Percentiles rank a stretch among this genome's conserved stretches.
Conservation (phyloP, 2,797 vertebrate species). For the Valencia hispanica region DNA sequence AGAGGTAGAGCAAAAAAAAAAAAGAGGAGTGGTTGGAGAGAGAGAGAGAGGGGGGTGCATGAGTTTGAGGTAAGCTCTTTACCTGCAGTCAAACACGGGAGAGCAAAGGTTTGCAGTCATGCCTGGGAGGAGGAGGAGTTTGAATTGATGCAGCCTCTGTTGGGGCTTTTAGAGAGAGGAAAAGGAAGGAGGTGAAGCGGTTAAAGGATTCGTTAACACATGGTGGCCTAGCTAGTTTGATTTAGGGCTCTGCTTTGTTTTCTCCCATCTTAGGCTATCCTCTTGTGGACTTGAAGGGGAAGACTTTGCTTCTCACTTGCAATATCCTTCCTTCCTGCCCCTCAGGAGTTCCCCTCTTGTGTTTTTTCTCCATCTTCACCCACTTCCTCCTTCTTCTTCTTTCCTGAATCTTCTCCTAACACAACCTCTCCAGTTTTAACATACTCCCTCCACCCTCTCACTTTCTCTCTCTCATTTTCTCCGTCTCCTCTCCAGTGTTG, state of each 20-base stretch:
- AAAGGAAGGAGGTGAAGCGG: conserved; percentile 48
- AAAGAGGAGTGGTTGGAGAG: background rate
- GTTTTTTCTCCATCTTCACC: conserved; percentile 22
- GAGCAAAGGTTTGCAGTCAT: background rate
- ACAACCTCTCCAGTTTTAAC: conserved; percentile 7
- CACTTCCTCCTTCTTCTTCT: conserved; percentile 30
- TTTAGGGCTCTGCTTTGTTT: conserved; percentile 60
- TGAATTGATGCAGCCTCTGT: conserved; percentile 63
- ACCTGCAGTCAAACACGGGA: conserved; percentile 29
- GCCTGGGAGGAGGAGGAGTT: conserved; percentile 66
- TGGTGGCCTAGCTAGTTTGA: conserved; percentile 75
- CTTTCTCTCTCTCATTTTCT: conserved; percentile 53
- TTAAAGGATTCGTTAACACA: conserved; percentile 74
- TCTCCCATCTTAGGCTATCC: conserved; percentile 58
- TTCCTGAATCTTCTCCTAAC: conserved; percentile 11
- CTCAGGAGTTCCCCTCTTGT: conserved; percentile 48
- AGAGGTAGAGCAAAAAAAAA: conserved; percentile 34
- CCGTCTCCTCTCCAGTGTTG: conserved; percentile 46
- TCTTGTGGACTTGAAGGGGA: conserved; percentile 59
- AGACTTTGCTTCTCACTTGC: conserved; percentile 60
- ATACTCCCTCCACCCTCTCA: conserved; percentile 30
- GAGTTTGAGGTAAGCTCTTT: conserved; percentile 41
- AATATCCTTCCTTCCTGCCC: conserved; percentile 66
- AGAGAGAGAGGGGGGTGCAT: conserved; percentile 2
- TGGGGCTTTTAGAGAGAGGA: conserved; percentile 60